Conservation (phyloP, 2,113 vertebrate genomes). For the Vireo altiloquus region DNA sequence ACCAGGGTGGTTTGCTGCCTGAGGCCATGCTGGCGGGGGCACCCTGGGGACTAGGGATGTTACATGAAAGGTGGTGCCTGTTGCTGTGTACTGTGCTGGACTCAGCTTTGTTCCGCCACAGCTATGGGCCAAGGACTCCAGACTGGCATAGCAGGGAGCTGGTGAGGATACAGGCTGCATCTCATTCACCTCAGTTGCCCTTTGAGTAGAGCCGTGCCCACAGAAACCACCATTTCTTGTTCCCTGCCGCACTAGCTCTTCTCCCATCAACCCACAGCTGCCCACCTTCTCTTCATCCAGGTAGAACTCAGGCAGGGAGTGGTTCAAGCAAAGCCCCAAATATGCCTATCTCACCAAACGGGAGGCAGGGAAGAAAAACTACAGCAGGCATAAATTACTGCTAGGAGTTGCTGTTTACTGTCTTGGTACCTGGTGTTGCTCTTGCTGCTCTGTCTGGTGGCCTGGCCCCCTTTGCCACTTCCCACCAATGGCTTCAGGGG, state of each 20-base stretch:
- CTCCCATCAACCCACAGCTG: not conserved
- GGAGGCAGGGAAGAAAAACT: not conserved
- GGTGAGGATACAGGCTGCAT: not conserved
- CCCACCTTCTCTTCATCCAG: not conserved
- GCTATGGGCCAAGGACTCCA: not conserved
- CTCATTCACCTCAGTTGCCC: not conserved
- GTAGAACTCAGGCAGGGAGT: not conserved
- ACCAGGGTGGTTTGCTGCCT: not conserved
- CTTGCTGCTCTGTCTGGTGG: not conserved
- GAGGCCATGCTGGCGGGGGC: fast-evolving
- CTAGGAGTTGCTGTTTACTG: not conserved
- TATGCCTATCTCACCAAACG: not conserved
- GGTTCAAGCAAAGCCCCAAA: not conserved
- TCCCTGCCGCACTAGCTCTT: not conserved
- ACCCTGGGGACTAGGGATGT: fast-evolving
- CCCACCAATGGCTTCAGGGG: not conserved
- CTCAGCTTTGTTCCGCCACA: not conserved
- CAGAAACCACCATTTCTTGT: not conserved
- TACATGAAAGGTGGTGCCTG: fast-evolving
- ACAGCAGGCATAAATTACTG: not conserved
- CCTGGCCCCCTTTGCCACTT: fast-evolving
- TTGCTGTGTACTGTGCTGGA: not conserved
- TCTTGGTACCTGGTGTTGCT: not conserved
- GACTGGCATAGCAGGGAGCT: not conserved
- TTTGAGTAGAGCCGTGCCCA: not conserved